phyloP scores from a whole-genome alignment of 2,797 vertebrate genomes.

The Channa striata region DNA sequence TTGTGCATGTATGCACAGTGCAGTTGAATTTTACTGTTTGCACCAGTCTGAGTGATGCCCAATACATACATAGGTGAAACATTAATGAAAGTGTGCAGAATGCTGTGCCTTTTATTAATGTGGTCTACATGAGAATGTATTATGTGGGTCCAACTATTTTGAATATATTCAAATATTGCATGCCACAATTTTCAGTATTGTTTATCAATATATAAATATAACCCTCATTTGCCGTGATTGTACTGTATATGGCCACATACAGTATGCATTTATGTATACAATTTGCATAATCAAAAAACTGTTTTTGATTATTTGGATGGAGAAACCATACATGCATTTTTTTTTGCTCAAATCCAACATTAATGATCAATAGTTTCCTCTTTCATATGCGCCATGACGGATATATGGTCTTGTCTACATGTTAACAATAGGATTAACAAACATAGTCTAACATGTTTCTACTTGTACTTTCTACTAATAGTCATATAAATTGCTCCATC shows the following conservation, averaged over 20 bases:
- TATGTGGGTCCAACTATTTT: neutral
- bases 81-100: slow-evolving; percentile 33
- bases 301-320: slow-evolving; percentile 24
- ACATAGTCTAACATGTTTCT: slow-evolving; percentile 36
- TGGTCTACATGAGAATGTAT: neutral
- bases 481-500: slow-evolving; percentile 17
- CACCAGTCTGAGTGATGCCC: neutral
- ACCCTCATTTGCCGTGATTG: slow-evolving; percentile 15
- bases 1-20: slow-evolving; percentile 2
- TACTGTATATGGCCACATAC: neutral
- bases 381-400: slow-evolving; percentile 44
- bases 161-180: slow-evolving; percentile 2
- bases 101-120: slow-evolving; percentile 11
- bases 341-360: neutral
- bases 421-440: slow-evolving; percentile 70
- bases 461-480: slow-evolving; percentile 54
- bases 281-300: slow-evolving; percentile 10
- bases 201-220: neutral
- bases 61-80: slow-evolving; percentile 9
- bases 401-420: slow-evolving; percentile 78
- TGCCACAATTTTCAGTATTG: neutral
- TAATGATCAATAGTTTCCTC: neutral
- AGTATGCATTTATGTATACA: neutral
- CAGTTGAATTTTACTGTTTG: neutral
- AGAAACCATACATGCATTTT: slow-evolving; percentile 1